phyloP scores from a whole-genome alignment of 2,888 invertebrate species.

The Phania funesta region DNA sequence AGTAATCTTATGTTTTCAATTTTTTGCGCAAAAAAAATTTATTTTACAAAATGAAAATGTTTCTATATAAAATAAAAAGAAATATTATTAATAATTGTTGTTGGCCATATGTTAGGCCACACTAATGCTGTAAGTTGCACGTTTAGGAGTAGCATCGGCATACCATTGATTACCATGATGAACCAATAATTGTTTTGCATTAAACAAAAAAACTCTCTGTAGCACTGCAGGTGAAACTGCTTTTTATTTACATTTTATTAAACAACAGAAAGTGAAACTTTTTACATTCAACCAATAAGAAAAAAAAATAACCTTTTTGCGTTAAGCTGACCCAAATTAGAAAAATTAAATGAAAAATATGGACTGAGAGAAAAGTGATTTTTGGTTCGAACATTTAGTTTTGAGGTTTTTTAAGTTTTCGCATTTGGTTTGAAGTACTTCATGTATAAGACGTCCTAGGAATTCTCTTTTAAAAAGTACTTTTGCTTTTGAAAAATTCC shows the following conservation, averaged over 20 bases:
- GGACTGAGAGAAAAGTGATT: background rate
- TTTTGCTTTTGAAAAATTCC: too few relatives aligned
- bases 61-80: slow-evolving; percentile 6
- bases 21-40: slow-evolving; percentile 12
- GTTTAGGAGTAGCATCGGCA: slow-evolving; percentile 14
- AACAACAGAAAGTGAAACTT: slow-evolving; percentile 49
- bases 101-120: slow-evolving; percentile 18
- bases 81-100: slow-evolving; percentile 13
- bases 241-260: slow-evolving; percentile 21
- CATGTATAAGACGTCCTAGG: too few relatives aligned
- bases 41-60: slow-evolving; percentile 19
- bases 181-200: slow-evolving; percentile 50
- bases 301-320: slow-evolving; percentile 34
- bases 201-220: slow-evolving; percentile 18
- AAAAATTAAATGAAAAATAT: background rate
- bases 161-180: slow-evolving; percentile 54
- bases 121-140: background rate
- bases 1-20: slow-evolving; percentile 46
- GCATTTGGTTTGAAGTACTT: too few relatives aligned
- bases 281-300: background rate
- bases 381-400: background rate
- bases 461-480: too few relatives aligned
- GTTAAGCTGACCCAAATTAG: slow-evolving; percentile 14
- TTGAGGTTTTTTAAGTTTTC: too few relatives aligned
- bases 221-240: slow-evolving; percentile 37